Evolutionary conservation across 2,113 vertebrate species (phyloP), one percentile per base, ranked within the genome.

Genomic region (Nothoprocta pentlandii): DNA sequence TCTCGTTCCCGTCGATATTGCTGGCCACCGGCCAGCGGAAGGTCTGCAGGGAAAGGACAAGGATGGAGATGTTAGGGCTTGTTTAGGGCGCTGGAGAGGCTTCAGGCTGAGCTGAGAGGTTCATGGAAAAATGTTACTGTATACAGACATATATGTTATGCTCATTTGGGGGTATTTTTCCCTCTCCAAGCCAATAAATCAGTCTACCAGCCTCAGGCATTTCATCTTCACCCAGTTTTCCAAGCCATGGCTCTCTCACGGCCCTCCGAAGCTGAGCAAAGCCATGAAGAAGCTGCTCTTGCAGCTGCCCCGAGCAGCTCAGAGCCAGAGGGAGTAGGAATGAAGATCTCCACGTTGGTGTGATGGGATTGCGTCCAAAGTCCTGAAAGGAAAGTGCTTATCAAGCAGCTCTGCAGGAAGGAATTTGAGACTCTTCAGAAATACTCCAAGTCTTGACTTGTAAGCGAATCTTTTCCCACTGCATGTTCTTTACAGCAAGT

Each of bases 21-120:
- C 99, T 99, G 47, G 98, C 99, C 73, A 99, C 98, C 0, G 99
- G 99, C 99, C 99, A 99, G 73, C 98, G 98, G 96, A 99, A 99
- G 1, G 94, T 98, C 99, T 99, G 96, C 0, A 8, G 89, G 79
- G 73, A 79, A 44, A 94, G 32, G 71, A 56, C 0, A 5, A 39
- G 25, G 34, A 70, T 61, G 80, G 62, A 58, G 51, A 23, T 0
- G 64, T 80, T 51, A 85, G 77, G 10, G 7, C 6, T 9, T 1
- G 4, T 2, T 32, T 17, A 46, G 71, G 5, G 1, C 5, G 21
- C 8, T 8, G 22, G 14, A 51, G 63, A 12, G 25, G 12, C 12
- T 11, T 23, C 14, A 49, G 56, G 16, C 12, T 61, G 70, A 46
- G 70, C 41, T 14, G 17, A 13, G 25, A 25, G 9, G 15, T 15